phyloP scores from a whole-genome alignment of 1,140 invertebrate genomes.

The Drosophila hydei region DNA sequence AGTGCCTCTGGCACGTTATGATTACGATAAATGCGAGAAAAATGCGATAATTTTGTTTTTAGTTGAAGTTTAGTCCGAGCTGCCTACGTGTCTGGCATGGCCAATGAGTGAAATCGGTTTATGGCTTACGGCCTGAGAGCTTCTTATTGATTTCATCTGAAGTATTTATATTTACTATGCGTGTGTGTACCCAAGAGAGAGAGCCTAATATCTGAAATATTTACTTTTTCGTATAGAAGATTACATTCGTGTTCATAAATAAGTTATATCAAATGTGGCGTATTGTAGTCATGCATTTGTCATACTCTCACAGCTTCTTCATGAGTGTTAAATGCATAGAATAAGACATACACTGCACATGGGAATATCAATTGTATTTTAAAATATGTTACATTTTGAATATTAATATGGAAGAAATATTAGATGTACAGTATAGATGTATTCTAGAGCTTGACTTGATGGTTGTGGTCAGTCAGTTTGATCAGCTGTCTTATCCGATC shows the following conservation, averaged over 20 bases:
- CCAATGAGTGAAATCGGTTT: conserved; percentile 36
- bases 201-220: conserved; percentile 30
- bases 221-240: conserved; percentile 10
- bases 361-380: too few species aligned
- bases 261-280: not conserved
- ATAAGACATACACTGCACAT: too few species aligned
- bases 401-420: too few species aligned
- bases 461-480: too few species aligned
- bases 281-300: not conserved
- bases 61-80: conserved; percentile 48
- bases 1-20: conserved; percentile 35
- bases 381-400: too few species aligned
- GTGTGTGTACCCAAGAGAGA: conserved; percentile 6
- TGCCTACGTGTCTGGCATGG: conserved; percentile 52
- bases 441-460: too few species aligned
- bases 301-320: too few species aligned
- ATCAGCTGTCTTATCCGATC: too few species aligned
- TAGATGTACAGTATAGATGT: too few species aligned
- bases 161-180: not conserved
- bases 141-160: conserved; percentile 58
- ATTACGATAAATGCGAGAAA: conserved; percentile 62
- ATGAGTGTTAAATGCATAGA: too few species aligned
- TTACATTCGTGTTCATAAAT: conserved; percentile 1
- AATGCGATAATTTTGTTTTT: conserved; percentile 72
- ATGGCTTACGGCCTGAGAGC: conserved; percentile 19